Base-by-base conservation (phyloP, 1,140 invertebrate genomes). In the Diuraphis noxia region DNA sequence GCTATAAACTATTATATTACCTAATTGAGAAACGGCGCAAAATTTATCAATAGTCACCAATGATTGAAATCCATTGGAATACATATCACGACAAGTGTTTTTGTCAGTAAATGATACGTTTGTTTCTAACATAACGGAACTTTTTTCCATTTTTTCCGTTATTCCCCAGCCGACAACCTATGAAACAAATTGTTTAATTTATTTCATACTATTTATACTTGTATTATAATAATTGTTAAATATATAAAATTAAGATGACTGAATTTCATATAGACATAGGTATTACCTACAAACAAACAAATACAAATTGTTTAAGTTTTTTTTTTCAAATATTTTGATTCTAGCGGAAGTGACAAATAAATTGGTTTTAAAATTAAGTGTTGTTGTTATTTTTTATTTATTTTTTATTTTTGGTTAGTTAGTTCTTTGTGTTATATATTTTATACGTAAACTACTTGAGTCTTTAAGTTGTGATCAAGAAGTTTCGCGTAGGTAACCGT, bases 101-200 rank as follows among this genome's bases (percentile, higher is more conserved):
- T 79, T 41, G 4, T 90, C 41, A n/a, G 46, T 43, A 34, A 43
- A 79, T 36, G 88, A 72, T 30, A 90, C 46, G 21, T 34, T 34
- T 25, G 41, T n/a, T 43, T 90, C 9, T 46, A 89, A 77, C 43
- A 89, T 46, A 41, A 34, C 21, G 17, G 88, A 19, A 77, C 88
- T 89, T 23, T 6, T 38, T 81, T 8, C 40, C 8, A 30, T n/a
- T 10, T 13, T 49, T 34, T 90, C 72, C 40, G 72, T 79, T 46
- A 46, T 79, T 90, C 88, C 88, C 88, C 88, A 90, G 3, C 88
- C 88, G 9, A 90, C 41, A 36, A 90, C 34, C 88, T 86, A 38
- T 23, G 38, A 86, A 23, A 49, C 30, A 84, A 72, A 72, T n/a
- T n/a, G 10, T 72, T 63, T 17, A n/a, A n/a, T n/a, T 3, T 21